Conservation (phyloP, 2,113 vertebrate species). For the Passer montanus region DNA sequence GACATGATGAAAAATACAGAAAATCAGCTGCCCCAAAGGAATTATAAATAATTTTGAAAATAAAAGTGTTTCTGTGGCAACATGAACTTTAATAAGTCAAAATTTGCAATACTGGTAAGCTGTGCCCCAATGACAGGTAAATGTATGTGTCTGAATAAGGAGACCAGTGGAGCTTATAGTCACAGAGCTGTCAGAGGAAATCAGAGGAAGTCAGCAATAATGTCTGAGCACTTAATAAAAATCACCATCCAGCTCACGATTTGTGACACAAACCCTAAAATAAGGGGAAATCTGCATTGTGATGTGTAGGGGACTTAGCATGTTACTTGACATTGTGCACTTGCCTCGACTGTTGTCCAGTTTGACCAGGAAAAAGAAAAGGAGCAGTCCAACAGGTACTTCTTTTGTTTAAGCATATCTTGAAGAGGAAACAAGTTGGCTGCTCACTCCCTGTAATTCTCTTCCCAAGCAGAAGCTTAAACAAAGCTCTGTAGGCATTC, state of each 20-base stretch:
- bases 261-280: neutral
- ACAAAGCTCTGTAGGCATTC: neutral
- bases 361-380: neutral
- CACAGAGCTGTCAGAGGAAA: neutral
- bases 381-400: neutral
- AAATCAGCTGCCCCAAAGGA: slow-evolving; percentile 3
- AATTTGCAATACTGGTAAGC: neutral
- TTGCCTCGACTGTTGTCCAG: neutral
- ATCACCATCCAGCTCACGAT: neutral
- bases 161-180: neutral
- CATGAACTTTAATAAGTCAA: slow-evolving; percentile 2
- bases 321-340: accelerated
- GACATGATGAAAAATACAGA: slow-evolving; percentile 41
- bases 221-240: slow-evolving; percentile 4
- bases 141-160: neutral
- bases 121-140: neutral
- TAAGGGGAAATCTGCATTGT: neutral
- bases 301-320: neutral
- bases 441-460: neutral
- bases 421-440: neutral
- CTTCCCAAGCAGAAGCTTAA: neutral
- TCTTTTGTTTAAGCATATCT: neutral
- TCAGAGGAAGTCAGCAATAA: neutral
- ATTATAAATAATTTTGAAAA: slow-evolving; percentile 48
- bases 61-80: slow-evolving; percentile 34